These are phyloP conservation scores for Rhegmatorhina hoffmannsi DNA, from an alignment of 2,113 vertebrate species.

Conservation along the genomic window DNA sequence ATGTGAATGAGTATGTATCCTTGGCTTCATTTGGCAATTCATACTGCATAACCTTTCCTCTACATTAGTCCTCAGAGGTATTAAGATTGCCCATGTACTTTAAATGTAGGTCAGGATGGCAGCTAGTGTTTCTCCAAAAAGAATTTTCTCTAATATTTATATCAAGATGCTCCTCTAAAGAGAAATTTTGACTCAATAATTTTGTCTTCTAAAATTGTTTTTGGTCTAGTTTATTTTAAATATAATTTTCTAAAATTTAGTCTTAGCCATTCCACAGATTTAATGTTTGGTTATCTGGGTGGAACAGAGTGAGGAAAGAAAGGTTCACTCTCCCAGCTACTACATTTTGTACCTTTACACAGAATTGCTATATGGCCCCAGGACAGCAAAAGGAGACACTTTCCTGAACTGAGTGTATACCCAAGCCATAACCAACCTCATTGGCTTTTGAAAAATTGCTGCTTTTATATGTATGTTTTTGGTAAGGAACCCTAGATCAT, in stretches of 20 bases:
- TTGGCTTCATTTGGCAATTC: neutral
- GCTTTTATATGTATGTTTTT: accelerated
- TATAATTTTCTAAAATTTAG: neutral
- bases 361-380: accelerated
- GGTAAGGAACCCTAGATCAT: neutral
- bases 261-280: neutral
- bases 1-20: neutral
- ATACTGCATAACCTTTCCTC: neutral
- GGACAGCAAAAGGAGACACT: neutral
- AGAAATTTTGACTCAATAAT: neutral
- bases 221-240: neutral
- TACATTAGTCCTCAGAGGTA: neutral
- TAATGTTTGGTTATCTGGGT: neutral
- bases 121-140: neutral
- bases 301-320: neutral
- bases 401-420: neutral
- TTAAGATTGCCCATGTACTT: neutral
- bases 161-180: neutral
- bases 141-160: neutral
- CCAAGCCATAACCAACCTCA: neutral
- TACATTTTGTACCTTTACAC: neutral
- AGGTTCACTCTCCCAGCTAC: neutral
- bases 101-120: neutral
- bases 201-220: neutral
- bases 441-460: neutral